Evolutionary conservation across 1,140 invertebrate genomes (phyloP), one percentile per base, ranked within the genome.

Genomic region (Thalassaphorura encarpata): DNA sequence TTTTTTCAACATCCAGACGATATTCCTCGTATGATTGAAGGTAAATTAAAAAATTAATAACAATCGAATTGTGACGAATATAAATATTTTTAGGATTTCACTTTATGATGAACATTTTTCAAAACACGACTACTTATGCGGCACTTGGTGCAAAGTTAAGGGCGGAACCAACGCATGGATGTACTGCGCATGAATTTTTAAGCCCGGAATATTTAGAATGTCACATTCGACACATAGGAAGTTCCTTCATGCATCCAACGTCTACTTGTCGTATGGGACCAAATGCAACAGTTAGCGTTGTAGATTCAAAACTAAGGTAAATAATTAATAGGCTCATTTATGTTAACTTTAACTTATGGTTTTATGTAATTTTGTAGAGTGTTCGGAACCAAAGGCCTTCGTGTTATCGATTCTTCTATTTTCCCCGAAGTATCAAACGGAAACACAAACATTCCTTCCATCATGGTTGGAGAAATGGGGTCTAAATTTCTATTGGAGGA

Each of bases 181-280:
- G 86, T 70, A 70, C 75, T 55, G 74, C 80, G 31, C 76, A 77
- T 42, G 68, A 72, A 0, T 81, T 81, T 64, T 79, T 78, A 33
- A 80, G 79, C 1, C 79, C 83, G 60, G 75, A 71, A 15, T 90
- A 89, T 67, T 87, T 84, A 73, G 78, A 78, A 27, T 91, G 87
- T 70, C 75, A 81, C 39, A 71, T 78, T 0, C 74, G 77, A 19
- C 75, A 79, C 54, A 78, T 84, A 24, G 83, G 84, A 0, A 74
- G 80, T 26, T 84, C 81, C 1, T 81, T 87, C 0, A 89, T 87
- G 0, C 84, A 83, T 67, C 90, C 87, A 71, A 51, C 48, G n/a
- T 21, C 48, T n/a, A 16, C 48, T 8, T 31, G 23, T 21, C 18
- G 48, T 5, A 31, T 11, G 5, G 48, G 48, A 5, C 31, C 21